phyloP scores from a whole-genome alignment of 2,888 invertebrate genomes.

The Arrhopalites spinosus region DNA sequence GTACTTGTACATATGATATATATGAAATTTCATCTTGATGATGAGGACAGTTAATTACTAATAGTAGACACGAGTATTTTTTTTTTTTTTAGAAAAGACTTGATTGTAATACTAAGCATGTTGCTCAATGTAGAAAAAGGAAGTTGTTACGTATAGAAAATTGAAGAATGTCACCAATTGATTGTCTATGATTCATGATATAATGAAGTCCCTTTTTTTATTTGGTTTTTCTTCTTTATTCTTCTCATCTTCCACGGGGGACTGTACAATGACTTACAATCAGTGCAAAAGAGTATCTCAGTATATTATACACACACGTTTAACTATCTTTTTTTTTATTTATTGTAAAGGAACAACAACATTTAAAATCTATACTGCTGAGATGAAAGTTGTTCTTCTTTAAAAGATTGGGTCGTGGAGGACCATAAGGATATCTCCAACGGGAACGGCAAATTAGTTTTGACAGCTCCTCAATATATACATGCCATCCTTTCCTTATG shows the following conservation, averaged over 20 bases:
- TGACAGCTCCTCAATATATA: conserved; percentile 28
- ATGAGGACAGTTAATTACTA: background rate
- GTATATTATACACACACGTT: background rate
- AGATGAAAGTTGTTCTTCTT: conserved; percentile 25
- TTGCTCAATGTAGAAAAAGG: background rate
- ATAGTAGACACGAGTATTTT: too few relatives aligned
- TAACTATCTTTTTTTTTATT: background rate
- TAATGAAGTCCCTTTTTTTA: background rate
- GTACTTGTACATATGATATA: background rate
- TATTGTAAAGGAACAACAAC: background rate
- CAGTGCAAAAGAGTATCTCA: background rate
- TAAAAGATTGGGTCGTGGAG: conserved; percentile 26
- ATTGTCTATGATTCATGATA: background rate
- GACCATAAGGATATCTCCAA: conserved; percentile 18
- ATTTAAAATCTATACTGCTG: conserved; percentile 10
- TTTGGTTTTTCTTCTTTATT: background rate
- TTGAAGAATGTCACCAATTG: background rate
- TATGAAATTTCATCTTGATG: background rate
- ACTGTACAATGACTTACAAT: background rate
- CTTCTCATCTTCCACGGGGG: background rate
- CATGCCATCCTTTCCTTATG: too few relatives aligned
- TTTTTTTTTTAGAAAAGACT: background rate
- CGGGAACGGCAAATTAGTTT: conserved; percentile 34
- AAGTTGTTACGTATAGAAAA: background rate
- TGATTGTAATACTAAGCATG: background rate